These are phyloP conservation scores for Styela clava DNA, from an alignment of 23 tunicate species.

Conservation along the genomic window DNA sequence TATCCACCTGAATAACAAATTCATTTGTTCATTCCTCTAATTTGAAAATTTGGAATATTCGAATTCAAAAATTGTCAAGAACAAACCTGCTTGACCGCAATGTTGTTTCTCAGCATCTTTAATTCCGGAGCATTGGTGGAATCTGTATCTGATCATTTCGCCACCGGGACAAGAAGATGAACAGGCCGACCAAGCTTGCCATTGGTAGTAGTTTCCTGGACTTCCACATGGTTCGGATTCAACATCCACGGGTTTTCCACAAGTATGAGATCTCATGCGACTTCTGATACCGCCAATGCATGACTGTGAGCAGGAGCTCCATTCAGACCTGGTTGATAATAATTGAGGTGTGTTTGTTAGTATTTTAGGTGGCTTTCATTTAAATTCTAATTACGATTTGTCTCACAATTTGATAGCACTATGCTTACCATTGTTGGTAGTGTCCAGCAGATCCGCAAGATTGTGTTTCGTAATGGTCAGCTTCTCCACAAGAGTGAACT, in stretches of 20 bases:
- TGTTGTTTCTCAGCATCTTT: conserved; percentile 34
- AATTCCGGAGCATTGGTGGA: conserved; percentile 28
- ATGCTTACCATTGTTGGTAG: conserved; percentile 58
- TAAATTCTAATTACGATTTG: no score
- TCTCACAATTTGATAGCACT: no score
- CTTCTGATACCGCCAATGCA: conserved; percentile 43
- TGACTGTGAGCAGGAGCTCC: conserved; percentile 45
- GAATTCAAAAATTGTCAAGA: not conserved
- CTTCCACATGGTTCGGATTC: conserved; percentile 64
- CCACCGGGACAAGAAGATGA: conserved; percentile 50
- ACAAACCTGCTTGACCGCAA: conserved; percentile 45
- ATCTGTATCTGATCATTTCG: conserved; percentile 18
- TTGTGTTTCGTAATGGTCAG: conserved; percentile 34
- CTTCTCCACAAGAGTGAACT: conserved; percentile 58
- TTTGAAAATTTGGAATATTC: no score
- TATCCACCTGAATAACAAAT: conserved; percentile 12
- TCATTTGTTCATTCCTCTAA: not conserved
- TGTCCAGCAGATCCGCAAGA: conserved; percentile 54
- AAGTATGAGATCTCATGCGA: conserved; percentile 34
- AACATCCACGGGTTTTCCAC: conserved; percentile 38
- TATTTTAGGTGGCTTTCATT: no score
- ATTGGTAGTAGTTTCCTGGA: conserved; percentile 23
- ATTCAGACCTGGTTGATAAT: conserved; percentile 24
- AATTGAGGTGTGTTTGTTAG: no score
- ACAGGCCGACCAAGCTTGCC: conserved; percentile 39